Base-by-base conservation (phyloP, 2,113 vertebrate species). In the Lamprologus callipterus region DNA sequence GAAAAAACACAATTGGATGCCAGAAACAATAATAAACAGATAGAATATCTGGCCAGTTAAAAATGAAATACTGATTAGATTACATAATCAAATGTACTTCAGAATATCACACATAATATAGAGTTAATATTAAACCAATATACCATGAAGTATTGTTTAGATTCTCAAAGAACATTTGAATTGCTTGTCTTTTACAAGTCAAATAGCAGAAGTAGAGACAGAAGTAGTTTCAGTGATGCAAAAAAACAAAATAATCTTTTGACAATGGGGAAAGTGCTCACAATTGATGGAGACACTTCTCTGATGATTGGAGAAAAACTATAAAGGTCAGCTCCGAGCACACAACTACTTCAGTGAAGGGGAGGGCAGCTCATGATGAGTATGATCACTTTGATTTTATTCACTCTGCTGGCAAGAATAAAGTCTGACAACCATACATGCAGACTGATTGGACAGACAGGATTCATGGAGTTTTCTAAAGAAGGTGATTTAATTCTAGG, bases 401-500 rank as follows among this genome's bases (percentile, higher is more conserved):
- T 94, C 6, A 58, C 58, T 42, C 31, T 95, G 10, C 80, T 95
- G 68, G 53, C 70, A 58, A 40, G 83, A 5, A 73, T 80, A 31
- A 82, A 81, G 19, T 89, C 92, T 78, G 85, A 93, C 19, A 91
- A 89, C 13, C 87, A 91, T 57, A 94, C 91, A 37, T 95, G 95
- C 84, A 93, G 85, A 89, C 0, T 94, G 82, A 94, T 92, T 1
- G 93, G 94, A 14, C 80, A 88, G 57, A 93, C 87, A 54, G 94
- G 93, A 8, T 94, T 84, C 42, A 53, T 82, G 87, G 93, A 93
- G 54, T 94, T 95, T 82, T 93, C 81, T 54, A 91, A 93, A 84
- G 88, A 92, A 28, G 95, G 94, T 42, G 94, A 96, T 87, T 49
- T 96, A 65, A 82, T 93, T 7, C 91, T 96, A 28, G 94, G 89